Evolutionary conservation across 1,140 invertebrate genomes (phyloP).

Genomic region (Tetragonula clypearis): DNA sequence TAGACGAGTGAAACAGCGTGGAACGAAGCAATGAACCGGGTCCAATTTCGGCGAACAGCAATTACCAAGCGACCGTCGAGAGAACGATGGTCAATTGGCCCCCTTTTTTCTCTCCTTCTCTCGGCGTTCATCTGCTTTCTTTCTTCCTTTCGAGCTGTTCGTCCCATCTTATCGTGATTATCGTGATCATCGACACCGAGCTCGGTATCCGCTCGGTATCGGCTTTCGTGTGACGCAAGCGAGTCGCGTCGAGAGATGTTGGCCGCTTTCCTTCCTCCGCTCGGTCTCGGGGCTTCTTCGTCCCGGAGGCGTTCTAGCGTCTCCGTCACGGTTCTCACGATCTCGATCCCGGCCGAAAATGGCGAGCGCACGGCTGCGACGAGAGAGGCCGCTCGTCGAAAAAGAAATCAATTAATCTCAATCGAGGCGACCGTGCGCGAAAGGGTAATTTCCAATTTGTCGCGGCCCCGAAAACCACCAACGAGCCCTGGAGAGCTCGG

Average conservation of each 20-base stretch:
- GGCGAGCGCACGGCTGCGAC: slow-evolving; percentile 40
- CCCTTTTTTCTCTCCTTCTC: background rate
- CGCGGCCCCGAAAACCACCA: slow-evolving; percentile 65
- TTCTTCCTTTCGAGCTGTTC: too few relatives aligned
- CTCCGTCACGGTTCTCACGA: slow-evolving; percentile 67
- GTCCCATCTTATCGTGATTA: slow-evolving; percentile 57
- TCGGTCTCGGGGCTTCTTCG: slow-evolving; percentile 48
- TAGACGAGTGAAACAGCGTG: slow-evolving; percentile 16
- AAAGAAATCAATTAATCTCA: slow-evolving; percentile 76
- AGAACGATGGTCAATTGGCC: background rate
- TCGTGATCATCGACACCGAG: slow-evolving; percentile 40
- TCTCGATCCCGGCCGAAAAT: slow-evolving; percentile 68
- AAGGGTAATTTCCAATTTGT: slow-evolving; percentile 76
- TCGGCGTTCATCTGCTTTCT: background rate
- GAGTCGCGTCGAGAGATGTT: background rate
- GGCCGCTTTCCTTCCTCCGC: slow-evolving; percentile 27
- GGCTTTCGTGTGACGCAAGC: slow-evolving; percentile 58
- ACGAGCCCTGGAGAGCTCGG: slow-evolving; percentile 28
- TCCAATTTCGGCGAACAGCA: slow-evolving; percentile 55
- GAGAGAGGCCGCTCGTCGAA: slow-evolving; percentile 59
- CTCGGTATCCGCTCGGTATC: slow-evolving; percentile 3
- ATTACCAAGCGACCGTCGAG: slow-evolving; percentile 49
- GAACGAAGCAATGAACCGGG: slow-evolving; percentile 8
- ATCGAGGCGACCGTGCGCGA: slow-evolving; percentile 62
- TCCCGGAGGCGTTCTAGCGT: slow-evolving; percentile 56